Evolutionary conservation across 2,113 vertebrate species (phyloP).

Genomic region (Cyphomyrus discorhynchus): DNA sequence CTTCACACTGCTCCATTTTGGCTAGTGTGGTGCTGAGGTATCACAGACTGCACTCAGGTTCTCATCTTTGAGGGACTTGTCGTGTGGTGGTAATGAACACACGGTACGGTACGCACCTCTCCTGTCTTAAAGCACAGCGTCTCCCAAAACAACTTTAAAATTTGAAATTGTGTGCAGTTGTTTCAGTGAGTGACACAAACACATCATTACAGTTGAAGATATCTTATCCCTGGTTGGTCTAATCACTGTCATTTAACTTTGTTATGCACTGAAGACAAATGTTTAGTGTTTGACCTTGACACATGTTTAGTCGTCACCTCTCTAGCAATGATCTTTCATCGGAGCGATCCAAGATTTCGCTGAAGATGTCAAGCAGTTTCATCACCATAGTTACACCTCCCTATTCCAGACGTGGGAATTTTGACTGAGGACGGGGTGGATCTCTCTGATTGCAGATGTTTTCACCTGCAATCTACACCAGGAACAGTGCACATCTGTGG

Average conservation of each 20-base stretch:
- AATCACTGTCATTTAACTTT: not conserved
- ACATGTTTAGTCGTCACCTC: slow-evolving; percentile 7
- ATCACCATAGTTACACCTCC: slow-evolving; percentile 46
- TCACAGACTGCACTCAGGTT: too few relatives aligned
- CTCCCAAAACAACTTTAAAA: not conserved
- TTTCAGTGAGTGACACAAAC: not conserved
- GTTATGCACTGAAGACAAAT: too few relatives aligned
- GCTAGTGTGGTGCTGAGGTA: too few relatives aligned
- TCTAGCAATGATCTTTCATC: slow-evolving; percentile 3
- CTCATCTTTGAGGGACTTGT: too few relatives aligned
- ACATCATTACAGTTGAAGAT: not conserved
- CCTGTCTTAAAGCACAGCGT: not conserved
- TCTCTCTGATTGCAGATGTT: not conserved
- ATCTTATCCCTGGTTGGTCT: not conserved
- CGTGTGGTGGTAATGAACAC: not conserved
- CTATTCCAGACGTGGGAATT: not conserved
- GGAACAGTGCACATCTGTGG: not conserved
- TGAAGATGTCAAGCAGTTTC: slow-evolving; percentile 28
- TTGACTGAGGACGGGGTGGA: not conserved
- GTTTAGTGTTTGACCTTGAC: not conserved
- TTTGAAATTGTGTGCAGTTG: not conserved
- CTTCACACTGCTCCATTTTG: too few relatives aligned
- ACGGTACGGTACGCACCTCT: too few relatives aligned
- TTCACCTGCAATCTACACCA: not conserved
- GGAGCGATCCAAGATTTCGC: not conserved